Evolutionary conservation across 2,797 vertebrate genomes (phyloP).

Genomic region (Danio tinwini): DNA sequence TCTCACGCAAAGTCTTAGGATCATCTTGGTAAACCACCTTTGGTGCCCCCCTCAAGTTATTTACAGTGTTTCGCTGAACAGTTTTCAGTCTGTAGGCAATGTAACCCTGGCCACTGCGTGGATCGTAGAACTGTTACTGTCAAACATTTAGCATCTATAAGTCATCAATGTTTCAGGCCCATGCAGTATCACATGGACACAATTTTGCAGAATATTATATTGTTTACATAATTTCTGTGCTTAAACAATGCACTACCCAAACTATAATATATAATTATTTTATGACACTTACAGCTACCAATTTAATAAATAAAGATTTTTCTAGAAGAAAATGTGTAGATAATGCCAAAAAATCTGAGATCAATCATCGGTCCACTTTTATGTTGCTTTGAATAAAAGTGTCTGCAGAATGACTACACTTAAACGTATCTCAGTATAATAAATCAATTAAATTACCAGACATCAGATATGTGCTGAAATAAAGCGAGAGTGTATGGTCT

Average conservation of each 20-base stretch:
- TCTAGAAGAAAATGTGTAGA: not conserved
- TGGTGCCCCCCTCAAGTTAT: not conserved
- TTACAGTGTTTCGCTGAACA: slow-evolving; percentile 33
- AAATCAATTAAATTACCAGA: slow-evolving; percentile 14
- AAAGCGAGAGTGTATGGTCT: too few relatives aligned
- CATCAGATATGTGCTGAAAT: not conserved
- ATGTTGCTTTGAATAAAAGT: too few relatives aligned
- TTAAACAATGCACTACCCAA: too few relatives aligned
- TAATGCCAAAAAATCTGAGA: not conserved
- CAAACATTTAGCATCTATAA: not conserved
- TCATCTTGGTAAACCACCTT: slow-evolving; percentile 28
- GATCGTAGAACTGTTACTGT: slow-evolving; percentile 36
- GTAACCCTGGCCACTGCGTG: slow-evolving; percentile 25
- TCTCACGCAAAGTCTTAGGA: slow-evolving; percentile 38
- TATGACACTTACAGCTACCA: not conserved
- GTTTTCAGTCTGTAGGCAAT: slow-evolving; percentile 33
- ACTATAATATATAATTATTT: not conserved
- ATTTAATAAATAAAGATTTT: not conserved
- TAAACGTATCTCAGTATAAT: not conserved
- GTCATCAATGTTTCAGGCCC: slow-evolving; percentile 1
- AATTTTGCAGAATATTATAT: too few relatives aligned
- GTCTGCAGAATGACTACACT: too few relatives aligned
- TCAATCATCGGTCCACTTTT: too few relatives aligned
- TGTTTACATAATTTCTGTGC: too few relatives aligned
- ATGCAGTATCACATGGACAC: not conserved